Conservation (phyloP, 2,113 vertebrate species). For the Oplegnathus fasciatus region DNA sequence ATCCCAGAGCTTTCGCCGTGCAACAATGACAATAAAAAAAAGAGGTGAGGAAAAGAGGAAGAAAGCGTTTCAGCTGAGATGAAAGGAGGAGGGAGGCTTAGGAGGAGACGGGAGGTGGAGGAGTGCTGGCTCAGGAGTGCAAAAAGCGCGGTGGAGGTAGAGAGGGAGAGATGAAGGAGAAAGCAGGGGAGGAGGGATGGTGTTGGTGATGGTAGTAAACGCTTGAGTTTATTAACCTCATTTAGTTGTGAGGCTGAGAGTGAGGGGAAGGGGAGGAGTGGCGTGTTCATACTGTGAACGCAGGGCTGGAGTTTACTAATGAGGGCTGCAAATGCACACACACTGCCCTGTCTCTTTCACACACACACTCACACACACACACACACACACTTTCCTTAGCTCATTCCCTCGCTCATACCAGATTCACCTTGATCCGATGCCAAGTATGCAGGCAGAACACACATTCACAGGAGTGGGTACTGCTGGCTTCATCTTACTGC, state of each 20-base stretch:
- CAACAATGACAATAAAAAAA: conserved; percentile 86
- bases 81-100: conserved; percentile 81
- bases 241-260: conserved; percentile 78
- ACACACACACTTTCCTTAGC: conserved; percentile 63
- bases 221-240: conserved; percentile 93
- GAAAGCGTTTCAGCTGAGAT: conserved; percentile 85
- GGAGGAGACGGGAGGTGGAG: conserved; percentile 70
- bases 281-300: conserved; percentile 84
- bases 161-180: conserved; percentile 78
- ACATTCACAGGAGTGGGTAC: conserved; percentile 62
- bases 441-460: conserved; percentile 84
- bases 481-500: conserved; percentile 51
- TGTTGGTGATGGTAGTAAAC: conserved; percentile 88
- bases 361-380: conserved; percentile 59
- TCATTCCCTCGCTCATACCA: conserved; percentile 77
- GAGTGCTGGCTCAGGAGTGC: conserved; percentile 59
- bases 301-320: conserved; percentile 89
- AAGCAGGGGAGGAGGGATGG: conserved; percentile 65
- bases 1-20: conserved; percentile 87
- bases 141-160: conserved; percentile 64
- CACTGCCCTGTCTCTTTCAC: conserved; percentile 58
- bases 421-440: conserved; percentile 89
- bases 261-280: conserved; percentile 67
- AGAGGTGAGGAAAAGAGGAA: conserved; percentile 79
- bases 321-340: conserved; percentile 86